Conservation (phyloP, 2,797 vertebrate species). For the Denticeps clupeoides region DNA sequence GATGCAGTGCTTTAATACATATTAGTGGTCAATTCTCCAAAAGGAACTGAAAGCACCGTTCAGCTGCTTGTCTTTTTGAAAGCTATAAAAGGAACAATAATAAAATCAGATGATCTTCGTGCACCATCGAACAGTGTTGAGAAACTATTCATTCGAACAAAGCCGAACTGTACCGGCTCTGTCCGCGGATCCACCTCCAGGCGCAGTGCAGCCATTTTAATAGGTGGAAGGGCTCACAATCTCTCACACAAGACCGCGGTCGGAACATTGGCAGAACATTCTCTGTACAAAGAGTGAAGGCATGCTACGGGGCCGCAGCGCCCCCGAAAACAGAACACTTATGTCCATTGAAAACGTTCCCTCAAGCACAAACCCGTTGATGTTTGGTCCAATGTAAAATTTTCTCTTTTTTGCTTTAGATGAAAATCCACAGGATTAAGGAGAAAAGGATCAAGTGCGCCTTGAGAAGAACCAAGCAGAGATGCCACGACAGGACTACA, state of each 20-base stretch:
- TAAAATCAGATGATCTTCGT: slow-evolving; percentile 10
- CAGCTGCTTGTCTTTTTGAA: slow-evolving; percentile 2
- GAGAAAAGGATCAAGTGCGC: too few relatives aligned
- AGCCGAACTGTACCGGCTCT: slow-evolving; percentile 21
- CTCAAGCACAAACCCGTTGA: neutral
- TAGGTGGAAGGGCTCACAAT: slow-evolving; percentile 17
- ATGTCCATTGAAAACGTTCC: slow-evolving; percentile 7
- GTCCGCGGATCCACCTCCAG: slow-evolving; percentile 6
- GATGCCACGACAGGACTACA: too few relatives aligned
- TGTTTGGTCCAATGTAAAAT: slow-evolving; percentile 3
- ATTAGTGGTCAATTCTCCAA: slow-evolving; percentile 15
- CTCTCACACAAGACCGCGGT: slow-evolving; percentile 16
- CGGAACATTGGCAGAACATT: slow-evolving; percentile 20
- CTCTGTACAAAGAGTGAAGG: slow-evolving; percentile 10
- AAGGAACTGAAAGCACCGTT: slow-evolving; percentile 8
- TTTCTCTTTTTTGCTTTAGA: slow-evolving; percentile 18
- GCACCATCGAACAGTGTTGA: slow-evolving; percentile 37
- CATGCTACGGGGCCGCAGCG: slow-evolving; percentile 2
- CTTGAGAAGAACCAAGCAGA: too few relatives aligned
- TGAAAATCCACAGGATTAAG: slow-evolving; percentile 42
- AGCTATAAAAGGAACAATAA: slow-evolving; percentile 8
- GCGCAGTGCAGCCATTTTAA: slow-evolving; percentile 14
- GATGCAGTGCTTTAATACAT: slow-evolving; percentile 17
- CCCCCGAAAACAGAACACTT: slow-evolving; percentile 7
- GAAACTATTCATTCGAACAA: slow-evolving; percentile 33